Conservation (phyloP, 2,888 invertebrate genomes). For the Drosophila tanythrix region DNA sequence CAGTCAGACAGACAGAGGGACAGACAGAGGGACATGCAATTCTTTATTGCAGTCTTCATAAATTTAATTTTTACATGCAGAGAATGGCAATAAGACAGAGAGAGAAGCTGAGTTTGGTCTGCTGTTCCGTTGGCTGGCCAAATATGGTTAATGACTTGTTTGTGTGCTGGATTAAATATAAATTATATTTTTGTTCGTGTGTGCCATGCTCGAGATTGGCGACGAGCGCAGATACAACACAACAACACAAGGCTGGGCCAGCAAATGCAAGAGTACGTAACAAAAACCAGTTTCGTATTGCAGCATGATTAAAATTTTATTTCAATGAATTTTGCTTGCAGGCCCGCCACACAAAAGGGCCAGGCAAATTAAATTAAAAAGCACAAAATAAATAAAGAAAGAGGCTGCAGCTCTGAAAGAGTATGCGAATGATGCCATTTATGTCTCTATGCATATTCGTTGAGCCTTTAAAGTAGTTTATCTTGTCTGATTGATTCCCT, state of each 20-base stretch:
- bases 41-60: conserved; percentile 76
- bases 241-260: neutral
- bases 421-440: neutral
- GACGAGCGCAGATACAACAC: neutral
- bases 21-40: conserved; percentile 41
- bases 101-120: neutral
- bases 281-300: conserved; percentile 54
- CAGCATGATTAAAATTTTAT: conserved; percentile 61
- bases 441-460: neutral
- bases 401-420: neutral
- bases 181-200: conserved; percentile 64
- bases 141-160: conserved; percentile 78
- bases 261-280: conserved; percentile 26
- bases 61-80: conserved; percentile 69
- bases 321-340: conserved; percentile 58
- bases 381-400: neutral
- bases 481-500: conserved; percentile 3
- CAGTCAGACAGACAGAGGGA: too few species aligned
- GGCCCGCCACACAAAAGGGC: conserved; percentile 22
- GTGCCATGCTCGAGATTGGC: conserved; percentile 31
- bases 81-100: conserved; percentile 49
- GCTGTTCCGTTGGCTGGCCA: conserved; percentile 30
- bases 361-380: conserved; percentile 5
- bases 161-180: conserved; percentile 74
- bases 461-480: neutral